phyloP scores from a whole-genome alignment of 2,797 vertebrate species.

The Xyrichtys novacula region DNA sequence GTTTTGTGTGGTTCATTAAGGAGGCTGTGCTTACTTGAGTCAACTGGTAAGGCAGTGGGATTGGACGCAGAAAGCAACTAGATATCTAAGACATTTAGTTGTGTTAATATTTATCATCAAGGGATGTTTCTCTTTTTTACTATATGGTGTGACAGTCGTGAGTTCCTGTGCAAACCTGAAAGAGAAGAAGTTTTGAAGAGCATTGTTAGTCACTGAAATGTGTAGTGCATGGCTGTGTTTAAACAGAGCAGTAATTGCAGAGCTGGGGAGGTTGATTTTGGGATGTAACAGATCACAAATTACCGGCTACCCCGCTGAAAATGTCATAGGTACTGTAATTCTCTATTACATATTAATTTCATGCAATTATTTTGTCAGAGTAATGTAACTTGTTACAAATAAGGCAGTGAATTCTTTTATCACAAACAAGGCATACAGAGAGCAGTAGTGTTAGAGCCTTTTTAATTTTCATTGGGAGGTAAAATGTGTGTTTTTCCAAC shows the following conservation, averaged over 20 bases:
- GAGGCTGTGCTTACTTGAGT: conserved; percentile 14
- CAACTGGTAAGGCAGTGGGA: conserved; percentile 17
- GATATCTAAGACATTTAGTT: conserved; percentile 1
- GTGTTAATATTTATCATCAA: conserved; percentile 9
- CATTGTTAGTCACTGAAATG: conserved; percentile 11
- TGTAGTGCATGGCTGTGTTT: conserved; percentile 19
- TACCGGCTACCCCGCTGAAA: not conserved
- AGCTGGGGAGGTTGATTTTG: not conserved
- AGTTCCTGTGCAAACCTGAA: not conserved
- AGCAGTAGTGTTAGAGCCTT: not conserved
- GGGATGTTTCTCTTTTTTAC: conserved; percentile 11
- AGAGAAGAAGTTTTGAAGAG: not conserved
- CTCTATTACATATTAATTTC: no score
- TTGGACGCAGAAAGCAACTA: conserved; percentile 7
- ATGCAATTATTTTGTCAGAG: not conserved
- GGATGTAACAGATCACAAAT: not conserved
- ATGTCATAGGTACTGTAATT: not conserved
- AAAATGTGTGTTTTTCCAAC: not conserved
- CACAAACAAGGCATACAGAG: not conserved
- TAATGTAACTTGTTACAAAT: not conserved
- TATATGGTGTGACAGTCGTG: not conserved
- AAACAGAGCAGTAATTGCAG: not conserved
- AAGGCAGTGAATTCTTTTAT: no score
- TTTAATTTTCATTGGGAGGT: not conserved
- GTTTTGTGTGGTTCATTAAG: conserved; percentile 26